These are phyloP conservation scores for Ptyas mucosa DNA, from an alignment of 2,113 vertebrate species.

Conservation along the genomic window DNA sequence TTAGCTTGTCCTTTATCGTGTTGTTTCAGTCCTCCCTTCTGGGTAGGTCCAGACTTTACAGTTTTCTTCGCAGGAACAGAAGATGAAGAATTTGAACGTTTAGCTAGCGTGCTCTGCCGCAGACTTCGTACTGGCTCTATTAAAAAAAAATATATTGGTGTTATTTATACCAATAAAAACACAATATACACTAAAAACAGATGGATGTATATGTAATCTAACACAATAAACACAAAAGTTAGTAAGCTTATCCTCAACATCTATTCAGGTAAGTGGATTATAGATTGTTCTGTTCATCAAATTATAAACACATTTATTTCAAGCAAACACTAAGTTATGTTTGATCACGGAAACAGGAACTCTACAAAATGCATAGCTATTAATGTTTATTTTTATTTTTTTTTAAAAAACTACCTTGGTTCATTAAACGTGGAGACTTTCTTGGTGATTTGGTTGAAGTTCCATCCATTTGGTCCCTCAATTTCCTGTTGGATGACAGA, in stretches of 20 bases:
- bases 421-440: constrained; percentile 80
- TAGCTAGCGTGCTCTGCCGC: constrained; percentile 76
- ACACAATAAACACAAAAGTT: neutral
- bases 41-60: constrained; percentile 65
- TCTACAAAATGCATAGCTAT: neutral
- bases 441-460: constrained; percentile 70
- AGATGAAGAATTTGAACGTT: constrained; percentile 66
- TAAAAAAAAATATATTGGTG: constrained; percentile 55
- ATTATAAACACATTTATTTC: neutral
- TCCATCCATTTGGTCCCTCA: constrained; percentile 72
- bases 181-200: neutral
- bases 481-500: constrained; percentile 69
- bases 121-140: constrained; percentile 72
- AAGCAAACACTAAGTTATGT: neutral
- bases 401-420: constrained; percentile 71
- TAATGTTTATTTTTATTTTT: neutral
- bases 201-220: neutral
- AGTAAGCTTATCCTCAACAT: neutral
- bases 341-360: neutral
- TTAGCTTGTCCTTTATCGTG: constrained; percentile 67
- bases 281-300: neutral
- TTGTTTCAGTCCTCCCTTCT: constrained; percentile 67
- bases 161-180: neutral
- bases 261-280: neutral
- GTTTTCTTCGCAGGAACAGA: constrained; percentile 64